Conservation (phyloP, 2,888 invertebrate genomes). For the Ophion costatus region DNA sequence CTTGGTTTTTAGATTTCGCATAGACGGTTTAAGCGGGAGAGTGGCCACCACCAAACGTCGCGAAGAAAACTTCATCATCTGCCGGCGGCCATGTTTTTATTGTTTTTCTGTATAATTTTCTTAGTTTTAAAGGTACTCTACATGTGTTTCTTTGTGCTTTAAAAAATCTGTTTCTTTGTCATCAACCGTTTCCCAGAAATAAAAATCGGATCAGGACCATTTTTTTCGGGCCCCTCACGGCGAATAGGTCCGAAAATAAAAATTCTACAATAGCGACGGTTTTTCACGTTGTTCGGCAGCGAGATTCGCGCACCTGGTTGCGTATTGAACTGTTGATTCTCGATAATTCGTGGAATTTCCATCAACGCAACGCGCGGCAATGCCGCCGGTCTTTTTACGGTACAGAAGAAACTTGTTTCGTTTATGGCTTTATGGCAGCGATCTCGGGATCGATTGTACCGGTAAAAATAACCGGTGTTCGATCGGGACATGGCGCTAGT, state of each 20-base stretch:
- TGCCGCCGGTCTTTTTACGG: background rate
- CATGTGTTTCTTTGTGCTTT: too few species aligned
- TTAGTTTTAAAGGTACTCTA: too few species aligned
- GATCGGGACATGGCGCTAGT: conserved; percentile 2
- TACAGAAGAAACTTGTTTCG: background rate
- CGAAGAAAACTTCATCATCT: too few species aligned
- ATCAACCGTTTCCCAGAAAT: too few species aligned
- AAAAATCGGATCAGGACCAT: too few species aligned
- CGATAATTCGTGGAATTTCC: conserved; percentile 1
- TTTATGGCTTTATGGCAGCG: background rate
- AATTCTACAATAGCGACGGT: background rate
- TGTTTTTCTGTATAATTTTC: too few species aligned
- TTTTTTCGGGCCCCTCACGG: too few species aligned
- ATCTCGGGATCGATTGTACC: background rate
- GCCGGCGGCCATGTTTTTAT: too few species aligned
- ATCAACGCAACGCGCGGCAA: background rate
- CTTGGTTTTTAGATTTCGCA: too few species aligned
- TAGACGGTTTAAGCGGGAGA: too few species aligned
- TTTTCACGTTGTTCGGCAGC: background rate
- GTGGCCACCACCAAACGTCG: too few species aligned
- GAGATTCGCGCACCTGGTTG: background rate
- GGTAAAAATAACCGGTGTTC: background rate
- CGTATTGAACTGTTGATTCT: conserved; percentile 76
- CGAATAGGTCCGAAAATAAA: background rate
- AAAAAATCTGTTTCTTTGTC: too few species aligned